phyloP scores from a whole-genome alignment of 2,797 vertebrate species.

The Coregonus suidteri region DNA sequence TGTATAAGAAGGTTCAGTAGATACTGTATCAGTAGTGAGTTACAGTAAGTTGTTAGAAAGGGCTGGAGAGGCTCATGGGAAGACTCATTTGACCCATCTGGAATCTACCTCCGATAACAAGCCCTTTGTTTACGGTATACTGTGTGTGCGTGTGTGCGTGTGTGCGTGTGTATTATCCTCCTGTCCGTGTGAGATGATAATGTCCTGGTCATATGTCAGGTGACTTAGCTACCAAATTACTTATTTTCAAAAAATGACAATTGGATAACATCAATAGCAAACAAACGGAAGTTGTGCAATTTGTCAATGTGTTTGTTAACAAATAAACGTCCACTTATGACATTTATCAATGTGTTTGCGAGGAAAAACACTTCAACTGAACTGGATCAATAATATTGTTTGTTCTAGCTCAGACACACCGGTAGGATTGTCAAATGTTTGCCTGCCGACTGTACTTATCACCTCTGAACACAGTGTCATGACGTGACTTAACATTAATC shows the following conservation, averaged over 20 bases:
- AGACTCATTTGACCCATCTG: conserved; percentile 36
- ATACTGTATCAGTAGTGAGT: neutral
- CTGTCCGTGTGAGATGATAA: neutral
- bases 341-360: neutral
- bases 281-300: neutral
- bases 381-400: no score
- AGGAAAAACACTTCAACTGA: neutral
- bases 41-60: conserved; percentile 9
- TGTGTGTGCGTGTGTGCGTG: conserved; percentile 1
- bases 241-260: neutral
- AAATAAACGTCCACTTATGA: neutral
- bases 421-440: no score
- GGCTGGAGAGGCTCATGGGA: conserved; percentile 52
- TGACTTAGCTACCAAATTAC: neutral
- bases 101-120: conserved; percentile 56
- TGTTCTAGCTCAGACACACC: no score
- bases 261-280: neutral
- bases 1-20: neutral
- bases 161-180: conserved; percentile 17
- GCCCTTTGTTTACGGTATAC: conserved; percentile 53
- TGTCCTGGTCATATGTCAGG: neutral
- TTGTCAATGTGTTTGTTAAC: neutral
- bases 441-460: no score
- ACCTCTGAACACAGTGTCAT: no score
- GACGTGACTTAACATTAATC: no score